phyloP scores from a whole-genome alignment of 2,888 invertebrate genomes.

The Lottia scabra region DNA sequence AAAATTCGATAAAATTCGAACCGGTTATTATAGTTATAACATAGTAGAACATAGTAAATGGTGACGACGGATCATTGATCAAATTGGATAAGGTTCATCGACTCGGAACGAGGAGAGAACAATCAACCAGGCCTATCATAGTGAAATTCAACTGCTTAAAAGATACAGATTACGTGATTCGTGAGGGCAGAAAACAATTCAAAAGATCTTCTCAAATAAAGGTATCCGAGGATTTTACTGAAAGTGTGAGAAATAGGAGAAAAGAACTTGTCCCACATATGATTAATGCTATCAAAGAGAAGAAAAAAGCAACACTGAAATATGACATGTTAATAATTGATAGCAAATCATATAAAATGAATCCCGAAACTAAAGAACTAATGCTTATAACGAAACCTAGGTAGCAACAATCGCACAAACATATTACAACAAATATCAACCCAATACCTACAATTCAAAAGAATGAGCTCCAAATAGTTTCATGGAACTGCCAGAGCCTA shows the following conservation, averaged over 20 bases:
- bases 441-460: no score
- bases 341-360: neutral
- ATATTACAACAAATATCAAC: no score
- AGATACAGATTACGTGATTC: neutral
- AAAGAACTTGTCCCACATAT: slow-evolving; percentile 1
- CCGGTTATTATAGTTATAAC: no score
- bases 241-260: neutral
- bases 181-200: no score
- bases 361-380: neutral
- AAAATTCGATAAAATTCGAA: no score
- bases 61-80: no score
- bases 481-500: no score
- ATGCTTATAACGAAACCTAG: neutral
- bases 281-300: slow-evolving; percentile 2
- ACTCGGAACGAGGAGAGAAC: no score
- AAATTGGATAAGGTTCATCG: no score
- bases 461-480: no score
- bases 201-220: neutral
- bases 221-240: neutral
- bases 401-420: neutral
- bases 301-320: slow-evolving; percentile 3
- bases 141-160: neutral
- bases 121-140: neutral
- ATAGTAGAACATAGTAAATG: no score
- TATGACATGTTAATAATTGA: slow-evolving; percentile 12